Conservation (phyloP, 2,797 vertebrate genomes). For the Sebastes alutus region DNA sequence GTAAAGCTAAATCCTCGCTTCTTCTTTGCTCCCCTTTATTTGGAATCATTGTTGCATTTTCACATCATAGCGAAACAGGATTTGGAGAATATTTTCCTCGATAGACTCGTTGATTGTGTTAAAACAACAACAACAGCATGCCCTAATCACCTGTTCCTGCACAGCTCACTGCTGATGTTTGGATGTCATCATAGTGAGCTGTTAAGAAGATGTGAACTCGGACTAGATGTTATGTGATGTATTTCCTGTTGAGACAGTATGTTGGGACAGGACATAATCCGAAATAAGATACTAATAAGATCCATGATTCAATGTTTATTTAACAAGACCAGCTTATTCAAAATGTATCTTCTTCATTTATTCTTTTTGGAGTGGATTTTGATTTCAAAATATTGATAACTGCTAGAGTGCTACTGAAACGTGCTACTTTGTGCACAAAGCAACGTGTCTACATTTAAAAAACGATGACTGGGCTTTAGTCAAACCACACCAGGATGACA, state of each 20-base stretch:
- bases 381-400: neutral
- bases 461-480: neutral
- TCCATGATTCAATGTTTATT: neutral
- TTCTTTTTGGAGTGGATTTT: neutral
- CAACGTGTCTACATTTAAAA: neutral
- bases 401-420: neutral
- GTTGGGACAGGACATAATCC: neutral
- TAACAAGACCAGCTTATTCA: neutral
- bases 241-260: neutral
- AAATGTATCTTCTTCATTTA: neutral
- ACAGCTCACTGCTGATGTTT: neutral
- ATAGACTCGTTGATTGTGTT: neutral
- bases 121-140: neutral
- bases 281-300: neutral
- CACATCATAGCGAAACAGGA: neutral
- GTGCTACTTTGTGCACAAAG: neutral
- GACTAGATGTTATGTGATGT: neutral
- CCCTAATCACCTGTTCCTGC: neutral
- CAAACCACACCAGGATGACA: neutral
- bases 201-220: no score
- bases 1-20: constrained; percentile 57
- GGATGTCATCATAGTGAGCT: neutral
- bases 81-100: neutral
- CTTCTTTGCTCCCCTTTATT: neutral
- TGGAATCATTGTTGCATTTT: neutral